These are phyloP conservation scores for Aphidius ervi DNA, from an alignment of 1,140 invertebrate species.

Conservation along the genomic window DNA sequence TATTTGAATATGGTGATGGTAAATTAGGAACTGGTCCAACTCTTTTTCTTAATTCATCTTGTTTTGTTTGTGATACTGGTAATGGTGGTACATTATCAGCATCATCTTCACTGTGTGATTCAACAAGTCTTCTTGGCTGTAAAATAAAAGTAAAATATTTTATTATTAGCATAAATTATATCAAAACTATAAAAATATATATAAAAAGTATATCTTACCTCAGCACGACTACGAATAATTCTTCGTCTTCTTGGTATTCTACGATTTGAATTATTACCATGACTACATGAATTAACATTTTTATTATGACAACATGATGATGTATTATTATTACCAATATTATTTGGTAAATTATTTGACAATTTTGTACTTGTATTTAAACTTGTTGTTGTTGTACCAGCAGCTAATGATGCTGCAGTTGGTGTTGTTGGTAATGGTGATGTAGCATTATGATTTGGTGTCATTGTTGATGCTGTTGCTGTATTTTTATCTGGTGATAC, in stretches of 20 bases:
- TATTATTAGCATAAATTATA: neutral
- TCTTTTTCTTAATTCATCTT: conserved; percentile 45
- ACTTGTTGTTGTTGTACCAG: neutral
- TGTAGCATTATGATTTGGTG: conserved; percentile 6
- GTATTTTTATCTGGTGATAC: conserved; percentile 71
- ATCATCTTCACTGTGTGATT: conserved; percentile 47
- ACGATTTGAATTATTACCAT: conserved; percentile 34
- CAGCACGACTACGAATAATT: conserved; percentile 40
- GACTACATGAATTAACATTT: conserved; percentile 30
- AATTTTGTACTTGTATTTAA: neutral
- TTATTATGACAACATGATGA: conserved; percentile 20
- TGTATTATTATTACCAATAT: conserved; percentile 11
- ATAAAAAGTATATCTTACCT: conserved; percentile 30
- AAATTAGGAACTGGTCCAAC: conserved; percentile 46
- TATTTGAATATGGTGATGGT: conserved; percentile 47
- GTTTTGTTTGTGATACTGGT: conserved; percentile 40
- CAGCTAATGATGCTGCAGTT: neutral
- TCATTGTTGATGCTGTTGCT: conserved; percentile 19
- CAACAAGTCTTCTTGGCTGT: conserved; percentile 36
- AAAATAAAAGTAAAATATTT: conserved; percentile 13
- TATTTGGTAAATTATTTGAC: conserved; percentile 4
- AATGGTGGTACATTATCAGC: conserved; percentile 25
- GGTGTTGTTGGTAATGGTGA: conserved; percentile 4
- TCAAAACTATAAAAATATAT: conserved; percentile 6
- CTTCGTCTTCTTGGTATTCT: conserved; percentile 44